These are phyloP conservation scores for Cyprinus carpio DNA, from an alignment of 2,113 vertebrate species.

Conservation along the genomic window DNA sequence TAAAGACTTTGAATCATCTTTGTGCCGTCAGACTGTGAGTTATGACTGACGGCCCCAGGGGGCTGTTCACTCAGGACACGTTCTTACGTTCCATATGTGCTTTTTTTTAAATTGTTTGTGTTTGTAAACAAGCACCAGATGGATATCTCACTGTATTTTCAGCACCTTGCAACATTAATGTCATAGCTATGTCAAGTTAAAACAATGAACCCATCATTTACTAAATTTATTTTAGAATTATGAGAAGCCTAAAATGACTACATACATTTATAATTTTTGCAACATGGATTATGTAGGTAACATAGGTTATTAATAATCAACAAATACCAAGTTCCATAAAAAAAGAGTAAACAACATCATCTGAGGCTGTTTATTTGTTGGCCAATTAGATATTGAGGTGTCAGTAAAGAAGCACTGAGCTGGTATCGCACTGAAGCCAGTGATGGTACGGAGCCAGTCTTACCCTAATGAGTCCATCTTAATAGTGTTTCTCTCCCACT, in stretches of 20 bases:
- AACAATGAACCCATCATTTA: background rate
- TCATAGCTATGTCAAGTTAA: background rate
- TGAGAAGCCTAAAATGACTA: background rate
- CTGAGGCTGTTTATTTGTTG: background rate
- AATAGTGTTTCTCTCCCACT: constrained; percentile 20
- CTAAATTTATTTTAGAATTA: background rate
- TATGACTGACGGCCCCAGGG: constrained; percentile 2
- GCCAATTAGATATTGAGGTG: background rate
- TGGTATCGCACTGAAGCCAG: constrained; percentile 66
- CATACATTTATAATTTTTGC: background rate
- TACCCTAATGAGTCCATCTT: constrained; percentile 73
- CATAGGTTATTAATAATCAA: background rate
- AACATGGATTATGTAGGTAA: background rate
- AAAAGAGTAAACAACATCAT: background rate
- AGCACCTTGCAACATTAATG: constrained; percentile 1
- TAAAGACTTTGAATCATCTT: constrained; percentile 20
- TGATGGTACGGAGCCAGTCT: constrained; percentile 63
- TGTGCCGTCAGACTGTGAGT: background rate
- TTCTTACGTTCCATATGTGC: constrained; percentile 10
- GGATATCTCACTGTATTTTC: background rate
- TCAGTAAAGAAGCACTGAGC: constrained; percentile 42
- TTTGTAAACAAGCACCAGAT: constrained; percentile 24
- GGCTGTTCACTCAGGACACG: constrained; percentile 4
- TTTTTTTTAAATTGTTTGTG: constrained; percentile 21
- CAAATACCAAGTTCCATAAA: no score